Percentiles rank a stretch among this genome's conserved stretches.
phyloP scores from a whole-genome alignment of 2,888 invertebrate genomes.

The Chalcis sispes region DNA sequence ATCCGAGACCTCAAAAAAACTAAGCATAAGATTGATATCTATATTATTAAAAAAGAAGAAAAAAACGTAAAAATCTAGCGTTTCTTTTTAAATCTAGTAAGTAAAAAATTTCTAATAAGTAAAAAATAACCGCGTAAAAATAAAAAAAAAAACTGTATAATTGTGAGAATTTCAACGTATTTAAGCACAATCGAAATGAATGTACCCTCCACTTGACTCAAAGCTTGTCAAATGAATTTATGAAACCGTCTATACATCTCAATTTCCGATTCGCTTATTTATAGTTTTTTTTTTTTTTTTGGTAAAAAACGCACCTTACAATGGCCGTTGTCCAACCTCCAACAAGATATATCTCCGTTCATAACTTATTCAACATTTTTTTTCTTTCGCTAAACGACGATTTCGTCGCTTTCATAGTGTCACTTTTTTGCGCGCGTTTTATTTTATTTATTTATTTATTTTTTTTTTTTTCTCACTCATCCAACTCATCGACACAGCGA shows the following conservation, averaged over 20 bases:
- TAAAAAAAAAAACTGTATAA: too few relatives aligned
- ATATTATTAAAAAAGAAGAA: too few relatives aligned
- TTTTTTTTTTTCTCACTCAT: not conserved
- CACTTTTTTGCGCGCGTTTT: slow-evolving; percentile 15
- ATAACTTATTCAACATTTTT: slow-evolving; percentile 42
- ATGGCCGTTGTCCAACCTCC: not conserved
- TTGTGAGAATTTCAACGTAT: slow-evolving; percentile 27
- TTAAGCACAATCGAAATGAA: slow-evolving; percentile 7
- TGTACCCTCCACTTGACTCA: slow-evolving; percentile 7
- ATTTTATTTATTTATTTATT: not conserved
- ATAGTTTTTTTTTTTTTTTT: slow-evolving; percentile 7
- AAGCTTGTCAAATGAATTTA: slow-evolving; percentile 23
- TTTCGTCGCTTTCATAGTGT: slow-evolving; percentile 5
- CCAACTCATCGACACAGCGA: too few relatives aligned
- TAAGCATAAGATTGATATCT: too few relatives aligned
- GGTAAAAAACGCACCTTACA: not conserved
- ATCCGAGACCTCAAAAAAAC: too few relatives aligned
- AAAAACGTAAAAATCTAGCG: too few relatives aligned
- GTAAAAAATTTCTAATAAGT: too few relatives aligned
- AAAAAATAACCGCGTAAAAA: too few relatives aligned
- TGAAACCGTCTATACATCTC: slow-evolving; percentile 8
- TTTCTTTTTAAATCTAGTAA: too few relatives aligned
- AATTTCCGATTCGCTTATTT: too few relatives aligned
- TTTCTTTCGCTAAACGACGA: not conserved
- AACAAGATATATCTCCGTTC: slow-evolving; percentile 42